Conservation (phyloP, 2,888 invertebrate genomes). For the Coleophora flavipennella region DNA sequence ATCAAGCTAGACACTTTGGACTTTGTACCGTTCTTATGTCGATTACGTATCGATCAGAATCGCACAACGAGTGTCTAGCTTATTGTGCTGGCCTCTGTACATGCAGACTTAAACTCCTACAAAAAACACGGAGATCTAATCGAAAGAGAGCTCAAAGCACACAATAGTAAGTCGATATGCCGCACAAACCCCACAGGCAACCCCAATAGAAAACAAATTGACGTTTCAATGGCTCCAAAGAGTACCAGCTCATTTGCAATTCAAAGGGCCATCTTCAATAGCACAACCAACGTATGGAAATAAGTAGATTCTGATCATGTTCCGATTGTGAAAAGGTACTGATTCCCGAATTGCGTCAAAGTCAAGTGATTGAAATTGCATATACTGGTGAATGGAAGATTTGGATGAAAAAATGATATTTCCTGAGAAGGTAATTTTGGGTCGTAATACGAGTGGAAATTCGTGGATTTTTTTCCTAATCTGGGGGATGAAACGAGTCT, state of each 20-base stretch:
- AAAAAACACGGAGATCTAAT: too few relatives aligned
- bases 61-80: too few relatives aligned
- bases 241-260: conserved; percentile 62
- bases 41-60: too few relatives aligned
- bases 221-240: conserved; percentile 63
- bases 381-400: neutral
- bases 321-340: conserved; percentile 38
- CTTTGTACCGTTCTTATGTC: too few relatives aligned
- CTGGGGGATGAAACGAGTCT: too few relatives aligned
- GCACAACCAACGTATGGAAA: conserved; percentile 54
- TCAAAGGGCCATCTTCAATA: conserved; percentile 64
- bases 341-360: conserved; percentile 39
- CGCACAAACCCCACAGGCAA: conserved; percentile 39
- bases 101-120: too few relatives aligned
- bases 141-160: conserved; percentile 18
- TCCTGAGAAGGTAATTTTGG: neutral
- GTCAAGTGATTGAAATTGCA: conserved; percentile 1
- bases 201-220: conserved; percentile 71
- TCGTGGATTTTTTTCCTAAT: neutral
- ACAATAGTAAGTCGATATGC: conserved; percentile 47
- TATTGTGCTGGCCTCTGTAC: too few relatives aligned
- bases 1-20: too few relatives aligned
- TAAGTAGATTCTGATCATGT: conserved; percentile 58
- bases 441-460: neutral
- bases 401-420: neutral